These are phyloP conservation scores for Hemiprocne comata DNA, from an alignment of 2,113 vertebrate genomes.

Conservation along the genomic window DNA sequence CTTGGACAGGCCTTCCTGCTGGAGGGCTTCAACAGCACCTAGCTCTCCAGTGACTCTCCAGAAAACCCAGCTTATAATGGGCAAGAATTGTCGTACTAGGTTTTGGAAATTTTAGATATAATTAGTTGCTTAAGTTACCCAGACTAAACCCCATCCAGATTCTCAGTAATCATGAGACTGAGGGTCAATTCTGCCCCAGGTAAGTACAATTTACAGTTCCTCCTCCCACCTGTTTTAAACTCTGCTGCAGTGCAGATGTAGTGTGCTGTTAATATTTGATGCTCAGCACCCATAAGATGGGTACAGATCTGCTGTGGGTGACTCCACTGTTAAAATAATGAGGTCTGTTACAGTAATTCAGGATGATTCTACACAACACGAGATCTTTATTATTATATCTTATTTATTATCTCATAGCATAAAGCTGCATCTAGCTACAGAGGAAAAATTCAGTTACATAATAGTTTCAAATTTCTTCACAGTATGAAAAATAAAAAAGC, in stretches of 20 bases:
- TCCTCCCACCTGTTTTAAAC: not conserved
- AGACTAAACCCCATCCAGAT: not conserved
- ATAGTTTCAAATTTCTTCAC: not conserved
- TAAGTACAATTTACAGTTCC: not conserved
- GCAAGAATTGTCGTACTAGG: not conserved
- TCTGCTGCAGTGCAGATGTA: not conserved
- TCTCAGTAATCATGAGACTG: not conserved
- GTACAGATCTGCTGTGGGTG: not conserved
- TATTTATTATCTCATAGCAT: not conserved
- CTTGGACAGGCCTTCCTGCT: not conserved
- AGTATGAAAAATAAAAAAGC: not conserved
- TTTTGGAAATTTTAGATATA: not conserved
- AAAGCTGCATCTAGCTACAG: not conserved
- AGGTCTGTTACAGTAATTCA: not conserved
- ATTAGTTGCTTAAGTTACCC: not conserved
- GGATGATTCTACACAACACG: not conserved
- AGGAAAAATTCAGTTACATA: not conserved
- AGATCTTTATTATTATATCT: not conserved
- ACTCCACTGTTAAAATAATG: not conserved
- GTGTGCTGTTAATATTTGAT: not conserved
- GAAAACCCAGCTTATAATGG: not conserved
- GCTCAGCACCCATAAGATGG: rapidly evolving
- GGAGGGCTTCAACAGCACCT: not conserved
- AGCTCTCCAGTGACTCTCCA: not conserved
- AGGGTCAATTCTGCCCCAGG: not conserved